phyloP scores from a whole-genome alignment of 1,140 invertebrate species.

The Oedothorax gibbosus region DNA sequence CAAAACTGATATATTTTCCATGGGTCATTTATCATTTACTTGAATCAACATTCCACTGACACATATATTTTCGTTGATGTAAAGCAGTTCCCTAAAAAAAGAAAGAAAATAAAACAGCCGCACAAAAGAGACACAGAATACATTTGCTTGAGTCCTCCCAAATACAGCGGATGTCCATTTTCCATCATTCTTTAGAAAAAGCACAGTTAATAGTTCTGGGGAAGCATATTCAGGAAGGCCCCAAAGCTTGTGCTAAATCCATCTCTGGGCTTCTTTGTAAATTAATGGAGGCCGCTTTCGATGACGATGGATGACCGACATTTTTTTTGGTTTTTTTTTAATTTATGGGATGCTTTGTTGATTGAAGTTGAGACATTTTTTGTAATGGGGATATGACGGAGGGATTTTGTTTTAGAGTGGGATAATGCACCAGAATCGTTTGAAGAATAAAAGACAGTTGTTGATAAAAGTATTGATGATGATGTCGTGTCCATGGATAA shows the following conservation, averaged over 20 bases:
- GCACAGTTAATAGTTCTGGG: constrained; percentile 3
- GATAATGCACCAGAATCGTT: too few species aligned
- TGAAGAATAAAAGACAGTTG: too few species aligned
- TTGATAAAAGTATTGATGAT: too few species aligned
- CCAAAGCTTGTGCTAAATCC: background rate
- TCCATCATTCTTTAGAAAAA: constrained; percentile 20
- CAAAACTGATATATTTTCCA: too few species aligned
- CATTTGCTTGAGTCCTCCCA: constrained; percentile 7
- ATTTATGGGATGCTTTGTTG: constrained; percentile 1
- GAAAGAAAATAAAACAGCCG: background rate
- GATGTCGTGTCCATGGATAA: too few species aligned
- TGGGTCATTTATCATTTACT: too few species aligned
- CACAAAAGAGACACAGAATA: background rate
- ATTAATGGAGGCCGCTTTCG: constrained; percentile 9
- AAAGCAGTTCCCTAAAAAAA: background rate
- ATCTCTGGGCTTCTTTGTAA: background rate
- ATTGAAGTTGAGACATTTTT: constrained; percentile 9
- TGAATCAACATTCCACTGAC: too few species aligned
- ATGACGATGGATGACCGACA: constrained; percentile 16
- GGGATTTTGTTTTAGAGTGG: background rate
- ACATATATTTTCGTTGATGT: too few species aligned
- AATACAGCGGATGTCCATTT: constrained; percentile 12
- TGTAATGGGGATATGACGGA: background rate
- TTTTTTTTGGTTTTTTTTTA: constrained; percentile 21
- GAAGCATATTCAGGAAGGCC: constrained; percentile 1